Conservation (phyloP, 2,888 invertebrate species). For the Melanargia galathea region DNA sequence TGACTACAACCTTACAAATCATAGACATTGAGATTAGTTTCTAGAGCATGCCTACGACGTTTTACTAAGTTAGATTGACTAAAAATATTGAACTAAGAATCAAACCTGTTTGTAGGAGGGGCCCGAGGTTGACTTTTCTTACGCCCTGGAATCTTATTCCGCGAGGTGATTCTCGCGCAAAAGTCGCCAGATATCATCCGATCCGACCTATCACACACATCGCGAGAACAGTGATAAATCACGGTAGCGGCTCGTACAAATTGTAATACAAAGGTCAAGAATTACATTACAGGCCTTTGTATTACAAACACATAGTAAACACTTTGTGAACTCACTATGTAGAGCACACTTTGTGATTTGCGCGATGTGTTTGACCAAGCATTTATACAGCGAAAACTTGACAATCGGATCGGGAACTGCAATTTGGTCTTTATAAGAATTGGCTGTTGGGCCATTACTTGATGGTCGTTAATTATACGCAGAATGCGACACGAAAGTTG, state of each 20-base stretch:
- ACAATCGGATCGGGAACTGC: constrained; percentile 15
- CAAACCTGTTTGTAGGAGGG: background rate
- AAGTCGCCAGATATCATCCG: background rate
- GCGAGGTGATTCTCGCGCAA: background rate
- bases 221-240: background rate
- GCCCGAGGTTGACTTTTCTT: background rate
- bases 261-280: background rate
- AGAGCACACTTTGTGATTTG: too few relatives aligned
- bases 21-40: too few relatives aligned
- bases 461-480: background rate
- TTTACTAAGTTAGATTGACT: too few relatives aligned
- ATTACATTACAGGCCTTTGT: too few relatives aligned
- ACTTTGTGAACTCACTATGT: too few relatives aligned
- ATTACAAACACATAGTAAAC: too few relatives aligned
- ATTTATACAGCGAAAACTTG: constrained; percentile 18
- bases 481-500: constrained; percentile 1
- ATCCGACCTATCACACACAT: background rate
- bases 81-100: too few relatives aligned
- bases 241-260: background rate
- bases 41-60: too few relatives aligned
- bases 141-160: background rate
- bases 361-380: background rate
- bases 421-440: constrained; percentile 12
- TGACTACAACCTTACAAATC: too few relatives aligned
- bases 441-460: constrained; percentile 1